A percentile compares a stretch with the other conserved stretches of the same genome.
These are phyloP conservation scores for Temnothorax longispinosus DNA, from an alignment of 1,140 invertebrate species.

Conservation along the genomic window DNA sequence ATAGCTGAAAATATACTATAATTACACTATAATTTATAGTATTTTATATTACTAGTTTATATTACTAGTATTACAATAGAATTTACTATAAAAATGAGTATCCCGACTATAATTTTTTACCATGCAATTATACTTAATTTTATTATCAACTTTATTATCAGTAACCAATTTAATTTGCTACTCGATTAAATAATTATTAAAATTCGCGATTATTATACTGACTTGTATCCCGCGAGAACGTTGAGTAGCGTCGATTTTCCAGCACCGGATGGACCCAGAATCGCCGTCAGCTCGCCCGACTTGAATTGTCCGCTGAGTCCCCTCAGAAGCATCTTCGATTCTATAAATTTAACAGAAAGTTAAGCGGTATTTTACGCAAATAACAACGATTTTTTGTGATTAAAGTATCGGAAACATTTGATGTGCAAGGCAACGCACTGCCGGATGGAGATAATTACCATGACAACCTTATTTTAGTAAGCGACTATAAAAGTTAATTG, in stretches of 20 bases:
- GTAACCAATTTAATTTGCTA: not conserved
- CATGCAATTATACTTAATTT: too few species aligned
- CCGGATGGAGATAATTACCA: not conserved
- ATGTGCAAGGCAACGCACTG: not conserved
- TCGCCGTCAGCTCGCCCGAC: slow-evolving; percentile 92
- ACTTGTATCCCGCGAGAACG: slow-evolving; percentile 94
- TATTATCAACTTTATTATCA: too few species aligned
- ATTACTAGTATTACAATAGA: too few species aligned
- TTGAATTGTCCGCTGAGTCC: slow-evolving; percentile 90
- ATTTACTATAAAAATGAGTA: too few species aligned
- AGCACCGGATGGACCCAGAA: slow-evolving; percentile 95
- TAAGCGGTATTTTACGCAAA: not conserved
- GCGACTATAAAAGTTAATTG: not conserved
- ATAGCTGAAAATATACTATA: too few species aligned
- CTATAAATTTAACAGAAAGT: slow-evolving; percentile 83
- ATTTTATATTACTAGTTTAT: too few species aligned
- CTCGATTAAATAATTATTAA: not conserved
- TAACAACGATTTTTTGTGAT: not conserved
- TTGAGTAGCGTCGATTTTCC: slow-evolving; percentile 96
- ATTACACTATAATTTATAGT: too few species aligned
- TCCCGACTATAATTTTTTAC: too few species aligned
- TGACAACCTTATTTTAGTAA: not conserved
- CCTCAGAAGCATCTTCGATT: slow-evolving; percentile 90
- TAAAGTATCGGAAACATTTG: not conserved
- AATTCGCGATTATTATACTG: slow-evolving; percentile 72